phyloP scores from a whole-genome alignment of 37 sponge, comb jelly and placozoan species.

The Chondrilla cf. caribensis region DNA sequence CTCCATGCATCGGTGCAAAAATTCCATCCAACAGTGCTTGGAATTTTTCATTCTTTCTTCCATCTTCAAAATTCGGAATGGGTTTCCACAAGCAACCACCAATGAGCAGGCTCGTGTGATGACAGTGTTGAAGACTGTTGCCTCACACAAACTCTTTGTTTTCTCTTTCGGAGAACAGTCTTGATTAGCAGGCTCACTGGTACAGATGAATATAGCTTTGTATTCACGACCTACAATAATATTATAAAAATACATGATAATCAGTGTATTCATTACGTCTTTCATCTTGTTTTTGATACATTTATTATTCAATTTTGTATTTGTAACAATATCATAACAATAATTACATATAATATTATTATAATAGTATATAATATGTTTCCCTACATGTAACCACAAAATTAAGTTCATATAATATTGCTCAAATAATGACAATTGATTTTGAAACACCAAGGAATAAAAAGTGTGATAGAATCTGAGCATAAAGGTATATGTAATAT shows the following conservation, averaged over 20 bases:
- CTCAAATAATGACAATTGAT: no score
- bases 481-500: no score
- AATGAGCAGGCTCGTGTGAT: conserved; percentile 63
- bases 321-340: no score
- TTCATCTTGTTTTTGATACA: no score
- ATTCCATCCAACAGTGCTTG: conserved; percentile 57
- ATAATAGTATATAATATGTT: no score
- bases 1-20: conserved; percentile 55
- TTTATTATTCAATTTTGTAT: no score
- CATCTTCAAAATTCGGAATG: conserved; percentile 42
- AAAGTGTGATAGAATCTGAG: no score
- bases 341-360: neutral
- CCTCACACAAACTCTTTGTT: conserved; percentile 59
- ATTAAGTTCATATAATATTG: no score
- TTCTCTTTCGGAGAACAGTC: neutral
- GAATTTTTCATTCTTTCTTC: conserved; percentile 28
- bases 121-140: conserved; percentile 70
- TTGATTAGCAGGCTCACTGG: conserved; percentile 32
- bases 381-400: no score
- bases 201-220: conserved; percentile 59
- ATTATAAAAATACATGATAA: no score
- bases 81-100: conserved; percentile 70
- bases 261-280: no score
- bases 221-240: conserved; percentile 56
- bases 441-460: no score